Percentiles rank a stretch among this genome's conserved stretches.
phyloP scores from a whole-genome alignment of 1,140 invertebrate genomes.

The Microvelia longipes region DNA sequence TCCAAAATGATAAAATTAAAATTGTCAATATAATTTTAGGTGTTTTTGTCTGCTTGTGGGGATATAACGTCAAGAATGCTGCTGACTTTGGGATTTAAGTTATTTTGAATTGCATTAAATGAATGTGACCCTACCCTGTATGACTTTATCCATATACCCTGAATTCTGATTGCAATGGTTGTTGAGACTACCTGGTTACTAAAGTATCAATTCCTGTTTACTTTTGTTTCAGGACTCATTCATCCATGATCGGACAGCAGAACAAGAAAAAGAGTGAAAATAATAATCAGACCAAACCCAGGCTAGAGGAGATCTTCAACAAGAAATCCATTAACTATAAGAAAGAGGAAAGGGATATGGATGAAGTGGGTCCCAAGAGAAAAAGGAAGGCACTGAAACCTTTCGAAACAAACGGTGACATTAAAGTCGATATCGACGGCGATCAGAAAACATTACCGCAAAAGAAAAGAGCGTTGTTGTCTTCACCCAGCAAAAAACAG shows the following conservation, averaged over 20 bases:
- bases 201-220: too few species aligned
- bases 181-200: background rate
- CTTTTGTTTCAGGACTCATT: constrained; percentile 9
- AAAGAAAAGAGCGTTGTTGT: constrained; percentile 40
- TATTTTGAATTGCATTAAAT: too few species aligned
- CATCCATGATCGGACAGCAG: background rate
- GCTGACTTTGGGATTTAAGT: too few species aligned
- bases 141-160: too few species aligned
- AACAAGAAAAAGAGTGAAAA: background rate
- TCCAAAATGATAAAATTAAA: too few species aligned
- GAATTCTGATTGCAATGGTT: too few species aligned
- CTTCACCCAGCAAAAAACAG: constrained; percentile 32
- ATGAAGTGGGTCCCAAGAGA: constrained; percentile 11
- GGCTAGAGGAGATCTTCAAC: constrained; percentile 16
- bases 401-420: constrained; percentile 5
- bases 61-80: too few species aligned
- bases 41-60: too few species aligned
- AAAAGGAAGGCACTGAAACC: constrained; percentile 4
- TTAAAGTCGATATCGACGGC: constrained; percentile 6
- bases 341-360: constrained; percentile 15
- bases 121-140: too few species aligned
- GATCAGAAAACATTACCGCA: constrained; percentile 33
- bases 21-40: too few species aligned
- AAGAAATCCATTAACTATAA: constrained; percentile 12
- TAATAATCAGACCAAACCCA: constrained; percentile 9